Percentiles rank a stretch among this genome's conserved stretches.
Conservation (phyloP, 2,113 vertebrate species). For the Chloebia gouldiae region DNA sequence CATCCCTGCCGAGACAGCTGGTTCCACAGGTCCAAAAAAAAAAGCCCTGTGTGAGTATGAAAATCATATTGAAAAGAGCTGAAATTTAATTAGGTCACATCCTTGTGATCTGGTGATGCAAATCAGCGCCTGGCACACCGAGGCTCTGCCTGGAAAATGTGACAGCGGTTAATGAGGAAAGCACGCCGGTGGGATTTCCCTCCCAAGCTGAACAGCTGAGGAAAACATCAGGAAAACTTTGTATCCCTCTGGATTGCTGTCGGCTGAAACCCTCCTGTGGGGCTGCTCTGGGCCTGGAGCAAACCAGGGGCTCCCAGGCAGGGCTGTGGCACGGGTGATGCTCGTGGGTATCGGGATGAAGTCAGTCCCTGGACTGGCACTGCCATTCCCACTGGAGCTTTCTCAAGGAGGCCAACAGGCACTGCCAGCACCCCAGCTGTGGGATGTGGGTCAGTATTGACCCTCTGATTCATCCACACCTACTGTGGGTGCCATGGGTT, state of each 20-base stretch:
- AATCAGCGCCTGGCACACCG: not conserved
- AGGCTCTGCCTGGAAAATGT: slow-evolving; percentile 6
- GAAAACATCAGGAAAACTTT: not conserved
- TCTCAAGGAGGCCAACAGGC: not conserved
- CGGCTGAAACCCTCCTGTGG: not conserved
- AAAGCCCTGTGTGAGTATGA: not conserved
- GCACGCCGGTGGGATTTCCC: not conserved
- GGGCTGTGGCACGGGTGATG: accelerated
- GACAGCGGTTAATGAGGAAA: slow-evolving; percentile 17
- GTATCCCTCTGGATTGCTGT: not conserved
- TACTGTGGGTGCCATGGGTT: not conserved
- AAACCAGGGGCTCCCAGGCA: accelerated
- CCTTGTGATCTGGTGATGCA: slow-evolving; percentile 19
- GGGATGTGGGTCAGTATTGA: not conserved
- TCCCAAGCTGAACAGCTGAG: not conserved
- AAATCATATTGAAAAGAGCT: slow-evolving; percentile 46
- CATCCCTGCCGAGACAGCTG: not conserved
- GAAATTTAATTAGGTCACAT: slow-evolving; percentile 55
- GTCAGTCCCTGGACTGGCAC: not conserved
- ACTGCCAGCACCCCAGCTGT: not conserved
- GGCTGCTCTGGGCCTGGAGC: not conserved
- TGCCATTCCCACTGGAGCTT: not conserved
- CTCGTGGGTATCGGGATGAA: accelerated
- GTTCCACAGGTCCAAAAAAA: not conserved
- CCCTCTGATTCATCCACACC: not conserved